Evolutionary conservation across 2,797 vertebrate species (phyloP), one percentile per base, ranked within the genome.

Genomic region (Chiloscyllium punctatum): DNA sequence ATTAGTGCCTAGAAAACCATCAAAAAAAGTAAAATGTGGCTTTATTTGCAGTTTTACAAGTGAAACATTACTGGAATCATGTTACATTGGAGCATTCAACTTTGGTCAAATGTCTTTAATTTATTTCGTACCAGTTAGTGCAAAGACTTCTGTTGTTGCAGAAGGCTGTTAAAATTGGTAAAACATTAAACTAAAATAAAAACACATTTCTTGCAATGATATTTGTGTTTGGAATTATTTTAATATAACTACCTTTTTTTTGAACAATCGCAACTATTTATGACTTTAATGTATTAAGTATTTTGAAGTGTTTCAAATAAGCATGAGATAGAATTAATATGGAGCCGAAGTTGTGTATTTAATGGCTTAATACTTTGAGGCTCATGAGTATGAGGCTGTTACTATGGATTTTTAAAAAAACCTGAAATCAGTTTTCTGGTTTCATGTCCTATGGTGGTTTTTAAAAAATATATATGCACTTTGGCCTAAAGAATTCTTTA

Each of bases 1-100:
- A 95, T 95, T 95, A 95, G 94, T 95, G 94, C 94, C 94, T 95
- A 74, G 71, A 53, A 77, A 51, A 95, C 94, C 69, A 95, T 95
- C 94, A 95, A 77, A 72, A 91, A 92, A n/a, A 92, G 62, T 69
- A 68, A 92, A 69, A 92, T 69, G 66, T 42, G 90, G 90, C 90
- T 92, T 92, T 69, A 92, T 68, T 92, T 69, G 90, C 90, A 69
- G 90, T 92, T 53, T 72, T n/a, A 77, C 71, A 95, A 77, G 94
- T 53, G 72, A 95, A 77, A 51, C 94, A 95, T 74, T 95, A 48
- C 88, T 91, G 71, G 94, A 95, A 95, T 95, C 69, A 53, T 95
- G 48, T 72, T 95, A 95, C 94, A 77, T 53, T n/a, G 71, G 48
- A 77, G 48, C 94, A 94, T 94, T 48, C 37, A 94, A 94, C 92